Evolutionary conservation across 2,113 vertebrate genomes (phyloP), one percentile per base, ranked within the genome.

Genomic region (rabbit (Oryctolagus cuniculus)): DNA sequence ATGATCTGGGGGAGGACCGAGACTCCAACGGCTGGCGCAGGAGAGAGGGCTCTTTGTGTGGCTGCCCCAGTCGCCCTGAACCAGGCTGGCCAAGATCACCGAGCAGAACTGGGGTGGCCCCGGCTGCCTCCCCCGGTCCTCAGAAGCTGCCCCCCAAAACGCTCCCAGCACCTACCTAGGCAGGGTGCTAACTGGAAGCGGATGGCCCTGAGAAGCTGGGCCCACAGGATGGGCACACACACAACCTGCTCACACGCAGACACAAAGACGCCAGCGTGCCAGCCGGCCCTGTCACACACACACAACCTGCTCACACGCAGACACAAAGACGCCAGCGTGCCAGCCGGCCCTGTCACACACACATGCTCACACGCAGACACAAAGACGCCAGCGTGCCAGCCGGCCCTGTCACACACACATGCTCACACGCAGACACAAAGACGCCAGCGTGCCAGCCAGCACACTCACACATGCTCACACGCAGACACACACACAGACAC

Each of bases 131-230:
- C 87, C 95, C 93, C 74, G 34, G 77, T 77, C 73, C 91, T 80
- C 91, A 79, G 92, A 79, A 94, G 93, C 87, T 64, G 78, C 63
- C 82, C 93, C 87, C 21, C 16, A 51, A 83, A 80, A 95, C 94
- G 89, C 81, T 83, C 58, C 44, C 34, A n/a, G 53, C 29, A 73
- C 9, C 74, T 64, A 58, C 94, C 94, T 77, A 78, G 63, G 89
- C 29, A 80, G 80, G 87, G 90, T 78, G 64, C 94, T 94, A 87
- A 98, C 97, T 96, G 89, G 96, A 98, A 97, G 91, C 98, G 95
- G 96, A 96, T 92, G 74, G 91, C 89, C 91, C 92, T 67, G 67
- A 13, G 73, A 89, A 93, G 29, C 78, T 78, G 79, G 19, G 91
- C 81, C 94, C 75, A 72, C 36, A 11, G 89, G 67, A 73, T 75